Evolutionary conservation across 2,113 vertebrate genomes (phyloP).

Genomic region (Heterocephalus glaber): DNA sequence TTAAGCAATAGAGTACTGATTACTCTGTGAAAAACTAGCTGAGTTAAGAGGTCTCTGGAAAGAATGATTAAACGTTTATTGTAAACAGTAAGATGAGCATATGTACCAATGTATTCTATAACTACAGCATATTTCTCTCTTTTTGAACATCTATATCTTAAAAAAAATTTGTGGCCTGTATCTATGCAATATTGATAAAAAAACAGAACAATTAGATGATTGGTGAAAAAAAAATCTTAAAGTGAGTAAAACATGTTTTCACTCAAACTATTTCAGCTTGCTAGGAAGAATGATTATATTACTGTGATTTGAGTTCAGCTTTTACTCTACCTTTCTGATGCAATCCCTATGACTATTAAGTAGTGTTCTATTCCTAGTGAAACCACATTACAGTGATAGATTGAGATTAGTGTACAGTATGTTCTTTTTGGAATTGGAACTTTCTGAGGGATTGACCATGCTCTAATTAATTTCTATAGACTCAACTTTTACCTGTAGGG

Average conservation of each 20-base stretch:
- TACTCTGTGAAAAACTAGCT: conserved; percentile 44
- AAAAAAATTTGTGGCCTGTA: neutral
- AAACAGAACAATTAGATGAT: conserved; percentile 3
- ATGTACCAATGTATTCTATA: neutral
- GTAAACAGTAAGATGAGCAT: conserved; percentile 34
- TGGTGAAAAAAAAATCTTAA: neutral
- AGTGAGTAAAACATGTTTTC: neutral
- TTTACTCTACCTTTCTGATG: conserved; percentile 11
- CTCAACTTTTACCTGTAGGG: neutral
- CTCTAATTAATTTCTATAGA: neutral
- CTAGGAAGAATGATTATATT: neutral
- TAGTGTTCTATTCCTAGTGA: neutral
- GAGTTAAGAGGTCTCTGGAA: conserved; percentile 67
- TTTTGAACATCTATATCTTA: neutral
- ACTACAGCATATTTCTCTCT: neutral
- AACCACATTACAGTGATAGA: neutral
- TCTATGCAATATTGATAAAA: neutral
- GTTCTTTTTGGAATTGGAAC: neutral
- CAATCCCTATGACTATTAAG: neutral
- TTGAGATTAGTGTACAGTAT: neutral
- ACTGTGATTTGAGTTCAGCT: neutral
- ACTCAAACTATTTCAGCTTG: conserved; percentile 9
- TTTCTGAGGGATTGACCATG: neutral
- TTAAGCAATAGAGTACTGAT: conserved; percentile 66
- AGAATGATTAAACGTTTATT: conserved; percentile 71